These are phyloP conservation scores for Cartodere bifasciata DNA, from an alignment of 2,888 invertebrate species.

Conservation along the genomic window DNA sequence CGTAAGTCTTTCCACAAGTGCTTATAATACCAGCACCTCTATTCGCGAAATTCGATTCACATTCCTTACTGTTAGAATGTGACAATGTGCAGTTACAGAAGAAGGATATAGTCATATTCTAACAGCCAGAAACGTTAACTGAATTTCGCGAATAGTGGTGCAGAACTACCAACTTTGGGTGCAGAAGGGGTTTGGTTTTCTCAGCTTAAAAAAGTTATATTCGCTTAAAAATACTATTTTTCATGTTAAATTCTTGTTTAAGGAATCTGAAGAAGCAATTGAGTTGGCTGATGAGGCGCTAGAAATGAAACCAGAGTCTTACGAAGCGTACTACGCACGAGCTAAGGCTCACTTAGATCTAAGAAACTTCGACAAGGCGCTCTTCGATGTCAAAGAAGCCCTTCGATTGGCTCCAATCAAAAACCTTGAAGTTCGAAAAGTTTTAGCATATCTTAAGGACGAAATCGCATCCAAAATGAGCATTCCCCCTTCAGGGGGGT, in stretches of 20 bases:
- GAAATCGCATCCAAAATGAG: slow-evolving; percentile 50
- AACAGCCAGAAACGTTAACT: too few species aligned
- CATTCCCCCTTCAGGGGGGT: neutral
- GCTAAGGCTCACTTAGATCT: slow-evolving; percentile 76
- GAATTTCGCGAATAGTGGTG: too few species aligned
- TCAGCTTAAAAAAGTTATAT: too few species aligned
- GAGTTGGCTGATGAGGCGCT: slow-evolving; percentile 81
- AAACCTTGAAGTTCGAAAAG: slow-evolving; percentile 59
- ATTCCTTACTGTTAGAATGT: too few species aligned
- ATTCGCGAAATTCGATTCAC: too few species aligned
- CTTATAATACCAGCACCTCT: too few species aligned
- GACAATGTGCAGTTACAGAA: too few species aligned
- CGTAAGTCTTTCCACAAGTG: slow-evolving; percentile 60
- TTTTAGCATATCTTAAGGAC: slow-evolving; percentile 60
- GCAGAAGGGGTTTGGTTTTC: too few species aligned
- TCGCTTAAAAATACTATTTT: too few species aligned
- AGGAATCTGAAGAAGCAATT: slow-evolving; percentile 78
- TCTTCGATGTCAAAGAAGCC: slow-evolving; percentile 74
- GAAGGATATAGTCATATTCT: too few species aligned
- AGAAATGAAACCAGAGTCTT: slow-evolving; percentile 71
- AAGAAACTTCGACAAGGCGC: slow-evolving; percentile 56
- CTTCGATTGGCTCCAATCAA: slow-evolving; percentile 57
- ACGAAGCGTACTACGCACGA: slow-evolving; percentile 86
- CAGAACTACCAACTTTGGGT: too few species aligned
- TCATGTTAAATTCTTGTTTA: too few species aligned